A percentile compares a stretch with the other conserved stretches of the same genome.
Evolutionary conservation across 2,113 vertebrate genomes (phyloP).

Genomic region (Sialia sialis): DNA sequence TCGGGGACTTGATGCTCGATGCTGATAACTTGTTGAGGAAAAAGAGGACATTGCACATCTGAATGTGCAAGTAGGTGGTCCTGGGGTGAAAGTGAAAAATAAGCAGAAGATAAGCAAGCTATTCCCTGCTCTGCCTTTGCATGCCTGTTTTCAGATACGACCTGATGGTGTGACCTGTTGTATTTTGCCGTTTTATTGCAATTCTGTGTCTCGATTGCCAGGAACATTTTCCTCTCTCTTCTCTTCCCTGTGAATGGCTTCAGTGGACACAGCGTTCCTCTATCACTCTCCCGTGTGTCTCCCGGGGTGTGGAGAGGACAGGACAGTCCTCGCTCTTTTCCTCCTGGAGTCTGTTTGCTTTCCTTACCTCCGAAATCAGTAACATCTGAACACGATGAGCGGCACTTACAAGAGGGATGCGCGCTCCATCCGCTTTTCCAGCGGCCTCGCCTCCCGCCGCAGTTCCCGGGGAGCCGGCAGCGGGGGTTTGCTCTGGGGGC

Average conservation of each 20-base stretch:
- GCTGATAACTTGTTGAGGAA: not conserved
- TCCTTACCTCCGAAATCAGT: not conserved
- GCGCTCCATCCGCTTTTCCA: not conserved
- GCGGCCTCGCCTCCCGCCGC: not conserved
- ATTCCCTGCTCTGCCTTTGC: not conserved
- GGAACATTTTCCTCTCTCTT: rapidly evolving
- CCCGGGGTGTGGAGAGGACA: rapidly evolving
- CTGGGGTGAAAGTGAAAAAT: not conserved
- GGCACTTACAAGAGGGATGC: not conserved
- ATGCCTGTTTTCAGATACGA: not conserved
- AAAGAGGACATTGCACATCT: rapidly evolving
- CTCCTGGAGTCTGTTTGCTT: not conserved
- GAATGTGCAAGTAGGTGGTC: rapidly evolving
- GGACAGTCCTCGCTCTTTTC: not conserved
- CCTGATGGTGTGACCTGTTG: not conserved
- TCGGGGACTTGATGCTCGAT: rapidly evolving
- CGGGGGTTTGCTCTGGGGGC: not conserved
- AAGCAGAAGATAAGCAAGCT: not conserved
- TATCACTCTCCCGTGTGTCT: too few species aligned
- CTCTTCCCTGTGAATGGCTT: not conserved
- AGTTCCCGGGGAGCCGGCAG: not conserved
- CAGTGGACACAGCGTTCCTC: rapidly evolving
- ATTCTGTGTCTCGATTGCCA: not conserved
- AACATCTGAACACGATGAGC: not conserved
- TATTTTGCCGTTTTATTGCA: not conserved